Evolutionary conservation across 2,113 vertebrate species (phyloP).

Genomic region (Herpailurus yagouaroundi): DNA sequence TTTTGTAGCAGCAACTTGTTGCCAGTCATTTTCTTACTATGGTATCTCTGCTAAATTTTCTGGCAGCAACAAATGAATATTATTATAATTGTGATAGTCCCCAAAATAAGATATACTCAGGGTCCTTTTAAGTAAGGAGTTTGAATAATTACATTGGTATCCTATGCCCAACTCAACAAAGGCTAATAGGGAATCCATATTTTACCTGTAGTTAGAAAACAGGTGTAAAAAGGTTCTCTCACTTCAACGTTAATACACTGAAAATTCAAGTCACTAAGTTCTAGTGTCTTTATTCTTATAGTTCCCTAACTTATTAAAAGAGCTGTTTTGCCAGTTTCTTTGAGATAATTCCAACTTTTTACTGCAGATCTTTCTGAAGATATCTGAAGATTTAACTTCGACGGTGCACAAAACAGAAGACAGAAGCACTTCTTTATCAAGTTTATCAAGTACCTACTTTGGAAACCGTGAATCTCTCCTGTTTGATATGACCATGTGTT

Average conservation of each 20-base stretch:
- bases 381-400: constrained; percentile 23
- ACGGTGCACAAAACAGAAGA: background rate
- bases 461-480: constrained; percentile 15
- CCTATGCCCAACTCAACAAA: background rate
- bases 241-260: background rate
- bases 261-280: constrained; percentile 32
- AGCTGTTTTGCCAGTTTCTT: constrained; percentile 46
- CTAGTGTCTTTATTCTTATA: background rate
- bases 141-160: background rate
- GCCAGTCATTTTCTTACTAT: background rate
- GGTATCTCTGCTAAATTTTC: background rate
- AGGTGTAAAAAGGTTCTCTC: background rate
- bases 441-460: background rate
- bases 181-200: background rate
- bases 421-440: background rate
- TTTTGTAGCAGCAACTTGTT: background rate
- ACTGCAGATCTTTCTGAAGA: background rate
- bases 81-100: background rate
- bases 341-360: constrained; percentile 33
- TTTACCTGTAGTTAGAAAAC: background rate
- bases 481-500: background rate
- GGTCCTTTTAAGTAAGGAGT: background rate
- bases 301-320: background rate
- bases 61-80: background rate
- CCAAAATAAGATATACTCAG: background rate